Evolutionary conservation across 1,140 invertebrate species (phyloP), one percentile per base, ranked within the genome.

Genomic region (Trichogramma pretiosum): DNA sequence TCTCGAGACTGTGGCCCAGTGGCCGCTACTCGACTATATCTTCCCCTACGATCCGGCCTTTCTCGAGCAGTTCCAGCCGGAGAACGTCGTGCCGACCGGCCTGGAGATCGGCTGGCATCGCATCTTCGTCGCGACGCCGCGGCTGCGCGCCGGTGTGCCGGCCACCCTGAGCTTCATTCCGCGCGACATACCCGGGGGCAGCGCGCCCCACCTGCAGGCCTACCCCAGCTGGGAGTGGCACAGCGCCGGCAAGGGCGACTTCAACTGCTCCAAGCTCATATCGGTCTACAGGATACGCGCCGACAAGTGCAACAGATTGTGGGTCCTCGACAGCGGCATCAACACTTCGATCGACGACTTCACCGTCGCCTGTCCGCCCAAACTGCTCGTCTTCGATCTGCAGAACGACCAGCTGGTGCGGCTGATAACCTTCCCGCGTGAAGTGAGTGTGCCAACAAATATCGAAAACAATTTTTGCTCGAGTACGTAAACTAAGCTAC

Each of bases 141-240:
- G 86, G 40, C 61, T 88, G 1, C 74, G 82, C 14, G 70, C 75
- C 0, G 87, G 86, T 5, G 79, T 87, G 1, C 78, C 85, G 0
- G 80, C 85, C 2, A 87, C 85, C 0, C 52, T 90, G 1, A 78
- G 73, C 9, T 80, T 74, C 60, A 74, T 89, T 2, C 76, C 84
- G 0, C 70, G 82, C 13, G 75, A 76, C 32, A 60, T 75, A 7
- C 74, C 78, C 0, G 62, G 70, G 0, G 81, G 78, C n/a, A 79
- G 78, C 28, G 84, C 79, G 46, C 84, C 84, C 0, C 70, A 74
- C 41, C 61, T 86, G 2, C 68, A 85, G 68, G 78, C 86, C 0
- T 90, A 84, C 64, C 87, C 87, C 0, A 80, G 82, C 45, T 89
- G 85, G 86, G 81, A 81, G 1, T 88, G 80, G 76, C 85, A 88